These are phyloP conservation scores for Lophotis ruficrista DNA, from an alignment of 2,113 vertebrate species.

Conservation along the genomic window DNA sequence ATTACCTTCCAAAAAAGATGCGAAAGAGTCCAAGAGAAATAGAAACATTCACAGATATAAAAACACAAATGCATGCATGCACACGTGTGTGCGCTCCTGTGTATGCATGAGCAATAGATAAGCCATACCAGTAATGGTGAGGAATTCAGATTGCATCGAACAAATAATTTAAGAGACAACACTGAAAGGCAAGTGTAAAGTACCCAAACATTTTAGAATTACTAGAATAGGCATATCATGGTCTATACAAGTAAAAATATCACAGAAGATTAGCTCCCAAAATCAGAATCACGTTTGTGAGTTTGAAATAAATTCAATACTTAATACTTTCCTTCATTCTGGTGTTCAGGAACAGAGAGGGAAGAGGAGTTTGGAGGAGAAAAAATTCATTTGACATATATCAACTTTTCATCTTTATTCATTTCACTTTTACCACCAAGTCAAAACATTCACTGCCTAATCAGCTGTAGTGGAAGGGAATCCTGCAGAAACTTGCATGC, in stretches of 20 bases:
- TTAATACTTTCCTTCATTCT: neutral
- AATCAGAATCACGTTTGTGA: neutral
- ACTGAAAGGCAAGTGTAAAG: neutral
- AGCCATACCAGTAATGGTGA: neutral
- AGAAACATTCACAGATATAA: neutral
- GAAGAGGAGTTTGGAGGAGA: neutral
- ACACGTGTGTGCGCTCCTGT: neutral
- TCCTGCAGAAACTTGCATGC: neutral
- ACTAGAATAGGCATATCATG: neutral
- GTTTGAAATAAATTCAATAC: neutral
- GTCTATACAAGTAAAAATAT: neutral
- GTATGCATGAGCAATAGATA: neutral
- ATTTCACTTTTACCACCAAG: neutral
- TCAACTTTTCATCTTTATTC: neutral
- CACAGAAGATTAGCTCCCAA: neutral
- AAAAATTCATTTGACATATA: neutral
- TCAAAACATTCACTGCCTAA: neutral
- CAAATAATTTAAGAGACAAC: neutral
- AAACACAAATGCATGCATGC: fast-evolving
- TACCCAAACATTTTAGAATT: neutral
- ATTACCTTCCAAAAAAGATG: neutral
- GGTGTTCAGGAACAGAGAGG: neutral
- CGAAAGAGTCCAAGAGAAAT: neutral
- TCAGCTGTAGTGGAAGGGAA: neutral
- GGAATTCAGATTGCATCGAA: neutral